Evolutionary conservation across 2,888 invertebrate genomes (phyloP).

Genomic region (Apotomis capreana): DNA sequence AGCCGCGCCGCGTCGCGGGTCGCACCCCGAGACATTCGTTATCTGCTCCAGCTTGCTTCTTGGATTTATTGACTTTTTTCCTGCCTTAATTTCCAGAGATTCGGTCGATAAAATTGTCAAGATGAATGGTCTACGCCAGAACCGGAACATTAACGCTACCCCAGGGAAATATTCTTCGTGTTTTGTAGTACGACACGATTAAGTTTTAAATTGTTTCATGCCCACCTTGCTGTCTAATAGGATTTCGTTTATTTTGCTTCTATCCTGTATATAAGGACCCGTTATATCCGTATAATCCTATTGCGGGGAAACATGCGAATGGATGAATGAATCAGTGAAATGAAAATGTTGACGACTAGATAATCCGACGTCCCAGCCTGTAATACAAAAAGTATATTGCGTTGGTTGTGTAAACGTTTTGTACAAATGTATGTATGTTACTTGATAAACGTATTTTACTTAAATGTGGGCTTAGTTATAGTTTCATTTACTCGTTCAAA

Average conservation of each 20-base stretch:
- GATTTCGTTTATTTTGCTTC: slow-evolving; percentile 32
- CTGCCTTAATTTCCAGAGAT: slow-evolving; percentile 80
- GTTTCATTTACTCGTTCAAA: no score
- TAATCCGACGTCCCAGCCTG: slow-evolving; percentile 34
- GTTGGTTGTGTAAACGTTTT: neutral
- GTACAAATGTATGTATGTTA: neutral
- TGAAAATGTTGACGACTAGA: slow-evolving; percentile 41
- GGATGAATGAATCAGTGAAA: slow-evolving; percentile 40
- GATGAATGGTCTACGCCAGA: slow-evolving; percentile 72
- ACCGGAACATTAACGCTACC: slow-evolving; percentile 79
- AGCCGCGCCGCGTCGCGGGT: slow-evolving; percentile 49
- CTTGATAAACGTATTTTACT: neutral
- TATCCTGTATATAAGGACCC: slow-evolving; percentile 3
- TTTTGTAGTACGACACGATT: slow-evolving; percentile 61
- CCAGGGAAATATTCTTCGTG: slow-evolving; percentile 78
- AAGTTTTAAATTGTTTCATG: slow-evolving; percentile 40
- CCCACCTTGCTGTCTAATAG: slow-evolving; percentile 35
- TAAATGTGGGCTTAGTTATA: no score
- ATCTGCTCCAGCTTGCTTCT: slow-evolving; percentile 71
- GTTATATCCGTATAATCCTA: slow-evolving; percentile 35
- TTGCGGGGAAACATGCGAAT: slow-evolving; percentile 34
- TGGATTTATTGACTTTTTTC: slow-evolving; percentile 81
- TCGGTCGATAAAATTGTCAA: slow-evolving; percentile 64
- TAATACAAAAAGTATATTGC: slow-evolving; percentile 26
- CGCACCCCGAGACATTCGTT: slow-evolving; percentile 66